Conservation (phyloP, 2,797 vertebrate genomes). For the Crax fasciolata region DNA sequence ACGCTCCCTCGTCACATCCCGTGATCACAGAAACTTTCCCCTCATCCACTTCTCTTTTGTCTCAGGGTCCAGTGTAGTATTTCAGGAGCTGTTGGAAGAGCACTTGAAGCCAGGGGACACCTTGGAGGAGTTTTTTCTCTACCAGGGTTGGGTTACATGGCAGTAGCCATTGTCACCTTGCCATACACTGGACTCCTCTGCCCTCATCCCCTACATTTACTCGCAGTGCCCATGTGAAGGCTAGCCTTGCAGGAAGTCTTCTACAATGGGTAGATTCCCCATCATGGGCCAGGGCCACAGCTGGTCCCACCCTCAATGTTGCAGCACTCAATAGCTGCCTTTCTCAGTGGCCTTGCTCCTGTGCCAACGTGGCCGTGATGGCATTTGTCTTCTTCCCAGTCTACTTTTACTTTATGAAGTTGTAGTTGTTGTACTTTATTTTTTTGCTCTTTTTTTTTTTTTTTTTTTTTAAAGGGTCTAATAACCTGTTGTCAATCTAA, state of each 20-base stretch:
- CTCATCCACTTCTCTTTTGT: neutral
- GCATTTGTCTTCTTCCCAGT: neutral
- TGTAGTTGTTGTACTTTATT: neutral
- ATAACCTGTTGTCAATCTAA: neutral
- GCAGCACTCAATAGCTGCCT: neutral
- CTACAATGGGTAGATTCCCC: neutral
- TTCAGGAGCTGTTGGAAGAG: neutral
- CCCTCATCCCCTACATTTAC: neutral
- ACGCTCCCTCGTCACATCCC: neutral
- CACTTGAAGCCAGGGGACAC: neutral
- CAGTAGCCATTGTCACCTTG: neutral
- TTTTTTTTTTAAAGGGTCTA: neutral
- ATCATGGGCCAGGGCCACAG: neutral
- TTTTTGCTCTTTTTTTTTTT: neutral
- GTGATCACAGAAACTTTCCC: neutral
- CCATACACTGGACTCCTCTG: fast-evolving
- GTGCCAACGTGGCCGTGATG: neutral
- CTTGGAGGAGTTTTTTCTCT: neutral
- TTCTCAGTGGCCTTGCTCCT: neutral
- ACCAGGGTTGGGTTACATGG: neutral
- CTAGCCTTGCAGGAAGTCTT: fast-evolving
- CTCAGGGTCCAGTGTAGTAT: neutral
- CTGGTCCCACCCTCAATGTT: neutral
- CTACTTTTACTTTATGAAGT: neutral
- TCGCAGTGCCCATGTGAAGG: neutral